A percentile compares a stretch with the other conserved stretches of the same genome.
Conservation (phyloP, 2,797 vertebrate species). For the Atherinosoma microstoma region DNA sequence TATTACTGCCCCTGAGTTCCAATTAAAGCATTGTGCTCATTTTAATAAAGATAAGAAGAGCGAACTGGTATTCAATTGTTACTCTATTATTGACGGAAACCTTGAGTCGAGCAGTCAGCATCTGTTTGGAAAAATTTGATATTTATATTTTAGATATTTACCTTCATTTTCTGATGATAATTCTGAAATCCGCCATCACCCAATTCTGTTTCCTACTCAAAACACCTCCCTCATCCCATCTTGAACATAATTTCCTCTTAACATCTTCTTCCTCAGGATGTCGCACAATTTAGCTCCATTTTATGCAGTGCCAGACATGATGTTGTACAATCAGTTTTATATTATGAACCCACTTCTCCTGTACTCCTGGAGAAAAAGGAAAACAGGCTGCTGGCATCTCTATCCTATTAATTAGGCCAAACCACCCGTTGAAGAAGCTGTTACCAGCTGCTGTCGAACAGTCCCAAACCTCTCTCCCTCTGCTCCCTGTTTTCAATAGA, state of each 20-base stretch:
- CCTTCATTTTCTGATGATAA: neutral
- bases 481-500: conserved; percentile 60
- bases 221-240: conserved; percentile 26
- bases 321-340: conserved; percentile 30
- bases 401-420: conserved; percentile 69
- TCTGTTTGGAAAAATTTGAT: neutral
- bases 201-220: neutral
- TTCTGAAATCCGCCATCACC: conserved; percentile 4
- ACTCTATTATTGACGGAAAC: neutral
- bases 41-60: neutral
- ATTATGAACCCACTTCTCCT: conserved; percentile 44
- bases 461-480: conserved; percentile 47
- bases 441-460: conserved; percentile 72
- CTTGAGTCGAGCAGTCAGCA: neutral
- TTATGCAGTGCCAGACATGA: conserved; percentile 37
- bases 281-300: conserved; percentile 46
- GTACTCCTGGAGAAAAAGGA: conserved; percentile 45
- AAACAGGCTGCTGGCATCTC: conserved; percentile 62
- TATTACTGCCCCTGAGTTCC: neutral
- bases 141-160: neutral
- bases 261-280: conserved; percentile 55
- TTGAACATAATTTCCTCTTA: conserved; percentile 5
- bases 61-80: neutral
- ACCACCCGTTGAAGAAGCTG: conserved; percentile 77
- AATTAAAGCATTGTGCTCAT: too few species aligned